A percentile compares a stretch with the other conserved stretches of the same genome.
Evolutionary conservation across 2,113 vertebrate genomes (phyloP).

Genomic region (Trochalopteron elliotii): DNA sequence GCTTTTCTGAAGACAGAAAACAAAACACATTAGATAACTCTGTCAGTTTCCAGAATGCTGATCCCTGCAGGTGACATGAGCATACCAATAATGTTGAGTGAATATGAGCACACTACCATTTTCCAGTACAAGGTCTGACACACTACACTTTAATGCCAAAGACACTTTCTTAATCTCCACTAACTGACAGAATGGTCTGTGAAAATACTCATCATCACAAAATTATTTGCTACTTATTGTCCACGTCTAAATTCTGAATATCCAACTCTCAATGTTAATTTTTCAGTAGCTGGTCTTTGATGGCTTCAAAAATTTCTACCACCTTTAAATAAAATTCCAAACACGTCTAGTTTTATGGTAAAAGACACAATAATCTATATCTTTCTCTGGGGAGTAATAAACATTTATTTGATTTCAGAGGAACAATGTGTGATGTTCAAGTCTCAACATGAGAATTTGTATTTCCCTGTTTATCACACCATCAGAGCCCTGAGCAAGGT

Average conservation of each 20-base stretch:
- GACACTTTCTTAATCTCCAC: background rate
- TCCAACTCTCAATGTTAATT: background rate
- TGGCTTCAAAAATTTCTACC: background rate
- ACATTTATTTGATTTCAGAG: background rate
- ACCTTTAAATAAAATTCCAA: constrained; percentile 8
- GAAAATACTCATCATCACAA: background rate
- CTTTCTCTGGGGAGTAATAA: background rate
- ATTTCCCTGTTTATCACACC: background rate
- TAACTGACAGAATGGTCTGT: background rate
- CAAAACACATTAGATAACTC: background rate
- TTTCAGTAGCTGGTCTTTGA: background rate
- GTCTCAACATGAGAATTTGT: background rate
- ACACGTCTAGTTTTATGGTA: background rate
- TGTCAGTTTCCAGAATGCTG: background rate
- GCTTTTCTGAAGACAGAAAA: background rate
- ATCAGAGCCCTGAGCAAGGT: background rate
- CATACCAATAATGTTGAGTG: background rate
- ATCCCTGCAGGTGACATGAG: background rate
- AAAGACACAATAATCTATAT: background rate
- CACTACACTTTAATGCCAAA: background rate
- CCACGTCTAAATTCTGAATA: background rate
- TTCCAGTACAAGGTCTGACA: background rate
- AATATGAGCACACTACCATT: background rate
- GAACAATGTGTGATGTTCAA: background rate
- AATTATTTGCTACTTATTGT: background rate